These are phyloP conservation scores for Ammodytes dubius DNA, from an alignment of 2,113 vertebrate species.

Conservation along the genomic window DNA sequence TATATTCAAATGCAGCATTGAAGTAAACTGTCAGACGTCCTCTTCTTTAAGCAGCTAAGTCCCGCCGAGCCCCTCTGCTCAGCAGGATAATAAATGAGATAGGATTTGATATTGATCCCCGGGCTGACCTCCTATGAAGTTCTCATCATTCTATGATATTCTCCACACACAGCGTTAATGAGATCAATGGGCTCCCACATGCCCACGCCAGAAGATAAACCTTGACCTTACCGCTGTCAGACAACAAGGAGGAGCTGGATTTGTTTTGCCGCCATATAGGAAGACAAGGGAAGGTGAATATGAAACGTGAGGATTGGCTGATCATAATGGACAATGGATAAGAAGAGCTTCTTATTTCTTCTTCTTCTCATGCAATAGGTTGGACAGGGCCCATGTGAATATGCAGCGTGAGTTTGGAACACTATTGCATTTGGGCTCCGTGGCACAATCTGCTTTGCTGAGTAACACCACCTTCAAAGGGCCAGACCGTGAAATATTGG, in stretches of 20 bases:
- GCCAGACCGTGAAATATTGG: constrained; percentile 72
- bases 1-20: constrained; percentile 73
- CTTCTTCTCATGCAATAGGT: constrained; percentile 10
- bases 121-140: constrained; percentile 81
- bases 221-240: constrained; percentile 62
- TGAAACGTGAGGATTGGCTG: not conserved
- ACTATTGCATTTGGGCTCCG: constrained; percentile 25
- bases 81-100: constrained; percentile 81
- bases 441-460: constrained; percentile 39
- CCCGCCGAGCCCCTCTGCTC: constrained; percentile 63
- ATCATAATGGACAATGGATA: not conserved
- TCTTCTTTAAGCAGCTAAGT: constrained; percentile 71
- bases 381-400: constrained; percentile 23
- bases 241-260: constrained; percentile 39
- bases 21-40: constrained; percentile 73
- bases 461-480: constrained; percentile 70
- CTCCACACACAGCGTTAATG: constrained; percentile 75
- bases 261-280: constrained; percentile 9
- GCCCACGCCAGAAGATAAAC: constrained; percentile 44
- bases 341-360: not conserved
- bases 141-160: constrained; percentile 84
- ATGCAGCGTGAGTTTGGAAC: constrained; percentile 30
- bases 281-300: not conserved
- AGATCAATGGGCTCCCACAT: constrained; percentile 75
- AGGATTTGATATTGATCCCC: constrained; percentile 85